Percentiles rank a stretch among this genome's conserved stretches.
Conservation (phyloP, 2,797 vertebrate species). For the Carduelis carduelis region DNA sequence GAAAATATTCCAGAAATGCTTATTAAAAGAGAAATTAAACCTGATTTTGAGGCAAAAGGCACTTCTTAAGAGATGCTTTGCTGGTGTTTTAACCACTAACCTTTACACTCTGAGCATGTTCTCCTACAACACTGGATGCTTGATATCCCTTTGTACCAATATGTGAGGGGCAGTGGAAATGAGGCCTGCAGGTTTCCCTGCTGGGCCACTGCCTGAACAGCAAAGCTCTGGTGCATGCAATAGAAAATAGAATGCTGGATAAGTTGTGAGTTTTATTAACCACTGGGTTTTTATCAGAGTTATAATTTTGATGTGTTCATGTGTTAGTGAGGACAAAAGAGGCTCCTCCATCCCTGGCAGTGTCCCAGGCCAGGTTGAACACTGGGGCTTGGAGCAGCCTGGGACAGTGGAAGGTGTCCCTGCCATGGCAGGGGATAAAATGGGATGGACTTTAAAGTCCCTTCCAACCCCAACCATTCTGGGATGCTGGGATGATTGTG, state of each 20-base stretch:
- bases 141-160: background rate
- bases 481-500: background rate
- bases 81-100: background rate
- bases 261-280: background rate
- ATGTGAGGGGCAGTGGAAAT: background rate
- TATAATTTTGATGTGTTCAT: background rate
- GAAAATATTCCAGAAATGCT: background rate
- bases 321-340: background rate
- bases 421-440: background rate
- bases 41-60: background rate
- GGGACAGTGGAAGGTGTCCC: background rate
- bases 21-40: background rate
- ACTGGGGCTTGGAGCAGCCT: background rate
- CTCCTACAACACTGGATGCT: background rate
- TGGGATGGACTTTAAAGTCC: background rate
- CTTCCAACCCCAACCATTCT: background rate
- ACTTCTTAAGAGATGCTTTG: background rate
- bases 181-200: background rate
- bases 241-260: background rate
- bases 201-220: too few species aligned
- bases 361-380: background rate
- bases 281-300: background rate
- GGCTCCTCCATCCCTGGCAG: background rate
- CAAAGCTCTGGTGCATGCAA: background rate
- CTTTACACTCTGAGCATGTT: background rate